Evolutionary conservation across 2,113 vertebrate species (phyloP), one percentile per base, ranked within the genome.

Genomic region (Pterophyllum scalare): DNA sequence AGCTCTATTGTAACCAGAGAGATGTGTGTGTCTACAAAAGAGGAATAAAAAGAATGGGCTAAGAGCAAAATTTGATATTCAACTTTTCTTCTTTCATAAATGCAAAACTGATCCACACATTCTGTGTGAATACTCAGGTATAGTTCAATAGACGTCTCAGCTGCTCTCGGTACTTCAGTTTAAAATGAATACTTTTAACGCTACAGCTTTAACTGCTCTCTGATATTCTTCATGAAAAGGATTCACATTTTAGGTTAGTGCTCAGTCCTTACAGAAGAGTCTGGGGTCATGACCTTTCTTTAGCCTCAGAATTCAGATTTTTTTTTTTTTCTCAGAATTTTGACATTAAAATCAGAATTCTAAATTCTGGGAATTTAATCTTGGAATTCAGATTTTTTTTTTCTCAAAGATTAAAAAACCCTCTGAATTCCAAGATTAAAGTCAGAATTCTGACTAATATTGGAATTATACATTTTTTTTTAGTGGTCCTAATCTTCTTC

Each of bases 351-450:
- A 11, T 3, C 4, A 46, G 14, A 65, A 26, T 26, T 60, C 4
- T 10, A 5, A 26, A 24, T 2, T 26, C 22, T 43, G 10, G 33
- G 38, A 40, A 46, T 46, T 67, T 26, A 67, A 46, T 67, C 22
- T 1, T 13, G 26, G 15, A 9, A 46, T 28, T 12, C 24, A 0
- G 3, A 28, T 1, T 5, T 22, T 17, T 67, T 49, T 24, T 1
- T 15, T 70, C 40, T 19, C 15, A 28, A 49, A 19, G 15, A 49
- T 49, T 8, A 13, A 40, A 28, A 28, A 28, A 28, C 3, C 28
- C 1, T 43, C 40, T 43, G 10, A 43, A 43, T 12, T 33, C 33
- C 7, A 7, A 33, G 33, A 33, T 28, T 28, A 38, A 65, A 1
- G n/a, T 46, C 22, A 0, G 14, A 67, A 67, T 6, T 6, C 26